Conservation (phyloP, 2,113 vertebrate genomes). For the Sinocyclocheilus rhinocerous region DNA sequence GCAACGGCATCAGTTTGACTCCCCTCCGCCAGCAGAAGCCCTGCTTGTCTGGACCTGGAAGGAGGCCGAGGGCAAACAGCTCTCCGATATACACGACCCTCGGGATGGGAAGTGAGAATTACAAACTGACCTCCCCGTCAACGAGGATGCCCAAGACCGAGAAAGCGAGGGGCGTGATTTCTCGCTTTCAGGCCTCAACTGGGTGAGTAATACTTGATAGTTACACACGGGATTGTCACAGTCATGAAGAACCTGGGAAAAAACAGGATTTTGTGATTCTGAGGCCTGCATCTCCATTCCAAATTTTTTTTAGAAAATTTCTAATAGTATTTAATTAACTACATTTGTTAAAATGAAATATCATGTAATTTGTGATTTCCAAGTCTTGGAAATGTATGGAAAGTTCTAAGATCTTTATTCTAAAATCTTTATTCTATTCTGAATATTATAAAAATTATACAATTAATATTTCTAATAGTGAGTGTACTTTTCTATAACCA, state of each 20-base stretch:
- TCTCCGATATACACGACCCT: slow-evolving; percentile 68
- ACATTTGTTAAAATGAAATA: not conserved
- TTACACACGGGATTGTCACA: not conserved
- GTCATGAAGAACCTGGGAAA: not conserved
- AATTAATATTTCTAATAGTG: no score
- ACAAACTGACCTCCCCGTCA: slow-evolving; percentile 70
- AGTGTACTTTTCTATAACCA: no score
- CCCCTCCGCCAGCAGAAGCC: slow-evolving; percentile 64
- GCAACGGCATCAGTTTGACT: slow-evolving; percentile 46
- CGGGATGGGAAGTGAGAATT: slow-evolving; percentile 73
- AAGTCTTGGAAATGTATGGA: no score
- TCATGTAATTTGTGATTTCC: no score
- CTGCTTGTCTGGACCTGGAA: slow-evolving; percentile 55
- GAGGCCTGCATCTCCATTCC: not conserved
- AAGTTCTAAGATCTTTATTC: no score
- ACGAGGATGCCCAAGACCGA: slow-evolving; percentile 62
- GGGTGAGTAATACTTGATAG: slow-evolving; percentile 55
- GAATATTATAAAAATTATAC: no score
- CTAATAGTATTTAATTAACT: not conserved
- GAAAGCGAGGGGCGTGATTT: slow-evolving; percentile 60
- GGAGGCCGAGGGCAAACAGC: slow-evolving; percentile 68
- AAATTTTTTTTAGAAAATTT: not conserved
- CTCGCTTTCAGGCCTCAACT: slow-evolving; percentile 62
- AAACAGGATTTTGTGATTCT: not conserved
- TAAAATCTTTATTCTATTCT: no score